phyloP scores from a whole-genome alignment of 2,888 invertebrate genomes.

The Ormyrus pomaceus region DNA sequence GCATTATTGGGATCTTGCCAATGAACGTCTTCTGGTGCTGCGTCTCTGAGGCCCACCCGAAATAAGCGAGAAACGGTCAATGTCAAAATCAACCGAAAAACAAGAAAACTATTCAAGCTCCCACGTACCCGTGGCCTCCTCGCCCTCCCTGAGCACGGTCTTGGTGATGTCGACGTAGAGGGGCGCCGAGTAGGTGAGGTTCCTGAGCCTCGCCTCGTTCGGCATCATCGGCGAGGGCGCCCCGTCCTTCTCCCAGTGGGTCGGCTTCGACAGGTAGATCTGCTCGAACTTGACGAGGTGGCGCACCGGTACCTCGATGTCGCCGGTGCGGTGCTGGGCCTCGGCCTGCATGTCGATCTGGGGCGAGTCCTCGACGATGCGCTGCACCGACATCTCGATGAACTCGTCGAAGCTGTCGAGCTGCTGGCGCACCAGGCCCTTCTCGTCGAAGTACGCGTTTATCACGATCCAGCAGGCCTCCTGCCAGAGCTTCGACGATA shows the following conservation, averaged over 20 bases:
- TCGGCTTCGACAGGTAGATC: conserved; percentile 99
- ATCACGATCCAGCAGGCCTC: conserved; percentile 99
- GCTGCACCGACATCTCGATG: conserved; percentile 99
- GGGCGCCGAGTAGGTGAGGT: conserved; percentile 98
- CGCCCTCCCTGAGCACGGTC: conserved; percentile 91
- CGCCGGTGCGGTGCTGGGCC: conserved; percentile 96
- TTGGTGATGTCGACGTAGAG: conserved; percentile 99
- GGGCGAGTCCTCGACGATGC: conserved; percentile 99
- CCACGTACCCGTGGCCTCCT: conserved; percentile 85
- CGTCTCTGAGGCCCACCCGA: conserved; percentile 73
- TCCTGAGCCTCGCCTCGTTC: conserved; percentile 97
- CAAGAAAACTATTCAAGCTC: not conserved
- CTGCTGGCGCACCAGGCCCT: conserved; percentile 98
- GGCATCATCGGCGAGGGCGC: conserved; percentile 99
- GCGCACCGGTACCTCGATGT: conserved; percentile 90
- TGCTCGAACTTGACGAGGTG: conserved; percentile 98
- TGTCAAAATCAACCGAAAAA: too few relatives aligned
- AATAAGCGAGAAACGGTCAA: too few relatives aligned
- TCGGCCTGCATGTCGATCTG: conserved; percentile 98
- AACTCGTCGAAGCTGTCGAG: conserved; percentile 99
- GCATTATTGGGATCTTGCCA: conserved; percentile 98
- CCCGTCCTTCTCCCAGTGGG: conserved; percentile 99
- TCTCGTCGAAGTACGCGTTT: conserved; percentile 99
- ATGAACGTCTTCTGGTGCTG: conserved; percentile 82
- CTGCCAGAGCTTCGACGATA: conserved; percentile 98